These are phyloP conservation scores for Petrophora chlorosata DNA, from an alignment of 2,888 invertebrate species.

Conservation along the genomic window DNA sequence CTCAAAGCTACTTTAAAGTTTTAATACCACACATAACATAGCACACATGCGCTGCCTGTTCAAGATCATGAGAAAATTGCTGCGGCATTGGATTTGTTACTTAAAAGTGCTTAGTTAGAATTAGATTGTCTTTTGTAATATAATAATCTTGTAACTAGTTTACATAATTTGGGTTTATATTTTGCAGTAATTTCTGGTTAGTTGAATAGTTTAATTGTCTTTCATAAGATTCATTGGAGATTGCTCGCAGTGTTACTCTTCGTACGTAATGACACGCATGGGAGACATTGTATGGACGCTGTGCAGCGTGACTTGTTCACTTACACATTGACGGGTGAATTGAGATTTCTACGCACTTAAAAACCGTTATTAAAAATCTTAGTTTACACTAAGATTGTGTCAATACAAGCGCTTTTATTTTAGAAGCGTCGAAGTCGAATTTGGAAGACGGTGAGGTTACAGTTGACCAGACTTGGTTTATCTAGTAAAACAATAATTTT, in stretches of 20 bases:
- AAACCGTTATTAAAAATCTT: conserved; percentile 1
- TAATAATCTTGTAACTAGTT: conserved; percentile 5
- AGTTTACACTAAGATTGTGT: not conserved
- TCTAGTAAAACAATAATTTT: no score
- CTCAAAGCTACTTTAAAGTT: conserved; percentile 16
- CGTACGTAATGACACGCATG: conserved; percentile 34
- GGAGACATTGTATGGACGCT: conserved; percentile 27
- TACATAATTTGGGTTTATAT: conserved; percentile 15
- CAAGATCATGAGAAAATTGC: conserved; percentile 38
- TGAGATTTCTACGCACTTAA: conserved; percentile 19
- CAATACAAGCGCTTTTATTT: no score
- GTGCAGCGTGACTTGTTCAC: conserved; percentile 21
- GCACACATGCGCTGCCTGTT: conserved; percentile 4
- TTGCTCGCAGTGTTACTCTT: conserved; percentile 3
- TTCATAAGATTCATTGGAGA: conserved; percentile 23
- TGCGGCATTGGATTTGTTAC: conserved; percentile 9
- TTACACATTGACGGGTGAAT: conserved; percentile 7
- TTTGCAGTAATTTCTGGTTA: conserved; percentile 1
- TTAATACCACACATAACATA: conserved; percentile 23
- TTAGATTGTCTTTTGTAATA: conserved; percentile 36
- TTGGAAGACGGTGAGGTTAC: no score
- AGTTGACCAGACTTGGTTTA: no score
- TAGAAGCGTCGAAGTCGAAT: no score
- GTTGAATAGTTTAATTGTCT: conserved; percentile 16
- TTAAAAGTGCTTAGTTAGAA: conserved; percentile 14